These are phyloP conservation scores for Amphipoea lucens DNA, from an alignment of 2,888 invertebrate species.

Conservation along the genomic window DNA sequence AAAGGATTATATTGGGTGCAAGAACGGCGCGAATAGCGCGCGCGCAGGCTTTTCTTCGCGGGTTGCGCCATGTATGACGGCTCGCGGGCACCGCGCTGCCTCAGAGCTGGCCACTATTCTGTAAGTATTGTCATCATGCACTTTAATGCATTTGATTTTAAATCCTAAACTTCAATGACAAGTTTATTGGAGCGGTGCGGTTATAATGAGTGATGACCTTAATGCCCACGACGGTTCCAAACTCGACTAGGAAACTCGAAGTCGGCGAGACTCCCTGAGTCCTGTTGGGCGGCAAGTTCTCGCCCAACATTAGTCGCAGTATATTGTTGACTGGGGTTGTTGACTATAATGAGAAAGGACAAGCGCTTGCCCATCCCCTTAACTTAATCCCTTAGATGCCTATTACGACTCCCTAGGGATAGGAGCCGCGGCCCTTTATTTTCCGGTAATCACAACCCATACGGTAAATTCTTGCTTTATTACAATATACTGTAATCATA, in stretches of 20 bases:
- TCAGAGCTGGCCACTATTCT: neutral
- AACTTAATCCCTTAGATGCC: slow-evolving; percentile 39
- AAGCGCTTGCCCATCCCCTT: slow-evolving; percentile 31
- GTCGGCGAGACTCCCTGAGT: neutral
- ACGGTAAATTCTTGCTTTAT: slow-evolving; percentile 11
- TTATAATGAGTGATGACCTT: neutral
- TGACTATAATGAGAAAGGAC: slow-evolving; percentile 37
- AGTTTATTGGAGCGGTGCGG: neutral
- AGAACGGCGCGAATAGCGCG: no score
- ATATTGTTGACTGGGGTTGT: slow-evolving; percentile 22
- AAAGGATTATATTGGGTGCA: neutral
- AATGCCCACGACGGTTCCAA: neutral
- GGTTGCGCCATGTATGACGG: neutral
- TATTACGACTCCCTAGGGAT: slow-evolving; percentile 31
- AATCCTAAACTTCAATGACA: neutral
- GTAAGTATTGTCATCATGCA: neutral
- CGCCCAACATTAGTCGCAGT: neutral
- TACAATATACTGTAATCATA: slow-evolving; percentile 11
- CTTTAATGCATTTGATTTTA: neutral
- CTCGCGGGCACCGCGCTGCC: neutral
- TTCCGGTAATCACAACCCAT: slow-evolving; percentile 5
- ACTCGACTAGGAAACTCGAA: neutral
- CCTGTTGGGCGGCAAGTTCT: neutral
- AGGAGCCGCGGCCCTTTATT: slow-evolving; percentile 20
- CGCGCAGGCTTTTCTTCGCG: neutral